phyloP scores from a whole-genome alignment of 2,888 invertebrate genomes.

The Gymnosoma rotundatum region DNA sequence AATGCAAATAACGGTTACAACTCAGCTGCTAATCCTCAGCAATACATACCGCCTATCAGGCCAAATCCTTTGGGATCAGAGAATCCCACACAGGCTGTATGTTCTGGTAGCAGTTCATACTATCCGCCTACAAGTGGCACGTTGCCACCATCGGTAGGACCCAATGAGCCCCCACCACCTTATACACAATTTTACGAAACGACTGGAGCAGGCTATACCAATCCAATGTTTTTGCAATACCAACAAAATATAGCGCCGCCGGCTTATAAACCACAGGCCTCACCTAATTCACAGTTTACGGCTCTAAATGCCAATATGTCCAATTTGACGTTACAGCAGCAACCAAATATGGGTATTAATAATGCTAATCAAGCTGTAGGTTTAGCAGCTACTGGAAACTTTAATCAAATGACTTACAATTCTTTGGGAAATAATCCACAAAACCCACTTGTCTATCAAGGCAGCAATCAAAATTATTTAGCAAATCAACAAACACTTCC shows the following conservation, averaged over 20 bases:
- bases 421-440: conserved; percentile 34
- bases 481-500: neutral
- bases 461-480: conserved; percentile 45
- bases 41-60: conserved; percentile 84
- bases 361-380: conserved; percentile 26
- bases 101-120: conserved; percentile 71
- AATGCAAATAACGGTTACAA: conserved; percentile 78
- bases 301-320: conserved; percentile 75
- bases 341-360: conserved; percentile 17
- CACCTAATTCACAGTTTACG: conserved; percentile 76
- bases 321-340: conserved; percentile 73
- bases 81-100: conserved; percentile 79
- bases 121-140: conserved; percentile 55
- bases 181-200: conserved; percentile 79
- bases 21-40: conserved; percentile 72
- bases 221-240: conserved; percentile 80
- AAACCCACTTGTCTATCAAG: conserved; percentile 43
- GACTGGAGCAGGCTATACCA: conserved; percentile 78
- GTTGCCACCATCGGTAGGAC: conserved; percentile 71
- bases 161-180: conserved; percentile 80
- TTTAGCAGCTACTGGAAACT: conserved; percentile 11
- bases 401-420: conserved; percentile 48
- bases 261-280: conserved; percentile 78
- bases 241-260: conserved; percentile 79
- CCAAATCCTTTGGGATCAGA: conserved; percentile 90